Evolutionary conservation across 2,888 invertebrate genomes (phyloP).

Genomic region (Dicyrtomina minuta): DNA sequence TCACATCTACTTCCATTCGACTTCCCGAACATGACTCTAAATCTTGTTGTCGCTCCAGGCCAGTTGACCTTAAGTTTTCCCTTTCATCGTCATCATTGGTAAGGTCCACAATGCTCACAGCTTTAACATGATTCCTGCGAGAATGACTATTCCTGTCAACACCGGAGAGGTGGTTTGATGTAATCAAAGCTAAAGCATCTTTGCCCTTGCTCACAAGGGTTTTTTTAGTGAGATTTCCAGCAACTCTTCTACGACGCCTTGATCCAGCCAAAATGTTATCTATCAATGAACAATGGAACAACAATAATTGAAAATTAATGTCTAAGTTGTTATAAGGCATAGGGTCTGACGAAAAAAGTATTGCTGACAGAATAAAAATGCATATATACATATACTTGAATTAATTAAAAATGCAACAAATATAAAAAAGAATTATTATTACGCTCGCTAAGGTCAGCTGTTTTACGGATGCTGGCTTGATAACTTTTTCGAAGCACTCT

Average conservation of each 20-base stretch:
- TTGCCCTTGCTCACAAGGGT: slow-evolving; percentile 34
- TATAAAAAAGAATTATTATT: no score
- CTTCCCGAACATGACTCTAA: neutral
- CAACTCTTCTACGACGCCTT: slow-evolving; percentile 37
- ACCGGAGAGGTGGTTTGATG: no score
- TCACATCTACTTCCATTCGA: neutral
- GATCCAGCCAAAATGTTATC: slow-evolving; percentile 45
- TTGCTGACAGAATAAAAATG: slow-evolving; percentile 38
- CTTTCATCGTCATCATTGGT: no score
- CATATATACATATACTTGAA: no score
- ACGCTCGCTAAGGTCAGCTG: slow-evolving; percentile 51
- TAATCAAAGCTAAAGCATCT: slow-evolving; percentile 44
- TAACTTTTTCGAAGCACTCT: slow-evolving; percentile 43
- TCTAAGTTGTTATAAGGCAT: no score
- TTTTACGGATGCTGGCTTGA: slow-evolving; percentile 37
- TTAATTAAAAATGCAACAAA: no score
- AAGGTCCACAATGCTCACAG: no score
- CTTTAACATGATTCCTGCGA: no score
- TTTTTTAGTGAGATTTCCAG: neutral
- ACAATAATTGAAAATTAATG: neutral
- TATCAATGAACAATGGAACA: slow-evolving; percentile 25
- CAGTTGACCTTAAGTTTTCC: no score
- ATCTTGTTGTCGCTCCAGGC: neutral
- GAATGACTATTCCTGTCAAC: no score
- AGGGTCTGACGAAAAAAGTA: neutral